A percentile compares a stretch with the other conserved stretches of the same genome.
phyloP scores from a whole-genome alignment of 2,113 vertebrate genomes.

The Coreoperca whiteheadi region DNA sequence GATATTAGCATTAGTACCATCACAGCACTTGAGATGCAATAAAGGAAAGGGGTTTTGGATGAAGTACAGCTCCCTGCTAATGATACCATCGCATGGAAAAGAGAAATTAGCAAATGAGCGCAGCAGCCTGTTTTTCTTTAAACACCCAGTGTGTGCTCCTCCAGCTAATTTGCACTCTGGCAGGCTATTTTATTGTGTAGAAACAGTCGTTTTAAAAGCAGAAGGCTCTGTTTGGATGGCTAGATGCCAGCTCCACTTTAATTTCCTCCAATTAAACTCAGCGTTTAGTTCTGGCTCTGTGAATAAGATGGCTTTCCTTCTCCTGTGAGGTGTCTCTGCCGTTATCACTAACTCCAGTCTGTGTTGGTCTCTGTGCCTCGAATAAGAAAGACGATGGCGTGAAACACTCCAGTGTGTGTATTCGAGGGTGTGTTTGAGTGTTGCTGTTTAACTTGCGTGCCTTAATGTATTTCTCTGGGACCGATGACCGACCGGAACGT shows the following conservation, averaged over 20 bases:
- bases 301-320: slow-evolving; percentile 4
- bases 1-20: slow-evolving; percentile 11
- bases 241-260: neutral
- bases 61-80: slow-evolving; percentile 27
- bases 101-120: slow-evolving; percentile 4
- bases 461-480: neutral
- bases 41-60: slow-evolving; percentile 4
- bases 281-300: neutral
- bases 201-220: slow-evolving; percentile 7
- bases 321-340: slow-evolving; percentile 22
- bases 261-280: slow-evolving; percentile 13
- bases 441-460: neutral
- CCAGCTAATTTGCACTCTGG: slow-evolving; percentile 24
- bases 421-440: neutral
- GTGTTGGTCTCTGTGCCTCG: neutral
- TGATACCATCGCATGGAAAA: slow-evolving; percentile 18
- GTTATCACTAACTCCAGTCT: slow-evolving; percentile 10
- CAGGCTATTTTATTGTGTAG: neutral
- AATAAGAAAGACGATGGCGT: neutral
- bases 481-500: neutral
- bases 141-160: slow-evolving; percentile 7
- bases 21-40: neutral
- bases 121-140: slow-evolving; percentile 9
- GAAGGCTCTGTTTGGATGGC: slow-evolving; percentile 6
- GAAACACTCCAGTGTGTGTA: neutral